Evolutionary conservation across 1,140 invertebrate genomes (phyloP).

Genomic region (Drosophila pseudoobscura): DNA sequence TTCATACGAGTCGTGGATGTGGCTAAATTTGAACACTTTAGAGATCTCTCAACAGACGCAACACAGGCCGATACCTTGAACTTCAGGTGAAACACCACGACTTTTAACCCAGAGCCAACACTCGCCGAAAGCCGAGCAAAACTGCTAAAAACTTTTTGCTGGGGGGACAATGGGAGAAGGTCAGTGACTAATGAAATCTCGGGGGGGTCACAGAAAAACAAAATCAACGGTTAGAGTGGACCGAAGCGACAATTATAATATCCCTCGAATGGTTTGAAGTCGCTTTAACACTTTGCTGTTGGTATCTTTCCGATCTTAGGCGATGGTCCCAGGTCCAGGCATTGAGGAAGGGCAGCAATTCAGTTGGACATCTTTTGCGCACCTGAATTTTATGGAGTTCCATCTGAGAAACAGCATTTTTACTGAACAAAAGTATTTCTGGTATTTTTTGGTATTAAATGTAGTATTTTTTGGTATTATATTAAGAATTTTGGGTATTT

Average conservation of each 20-base stretch:
- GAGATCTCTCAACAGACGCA: conserved; percentile 4
- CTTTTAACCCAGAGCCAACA: conserved; percentile 30
- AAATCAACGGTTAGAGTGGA: neutral
- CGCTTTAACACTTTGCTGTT: no score
- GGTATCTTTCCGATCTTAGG: no score
- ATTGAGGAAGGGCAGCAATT: no score
- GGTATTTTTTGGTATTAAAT: no score
- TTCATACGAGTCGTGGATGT: neutral
- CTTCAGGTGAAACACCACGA: conserved; percentile 49
- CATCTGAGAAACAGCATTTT: no score
- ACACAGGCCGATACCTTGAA: conserved; percentile 51
- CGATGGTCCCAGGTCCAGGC: no score
- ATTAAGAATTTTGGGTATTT: no score
- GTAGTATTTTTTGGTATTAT: no score
- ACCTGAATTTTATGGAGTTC: no score
- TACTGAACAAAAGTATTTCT: no score
- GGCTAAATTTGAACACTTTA: conserved; percentile 1
- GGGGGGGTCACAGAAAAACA: conserved; percentile 34
- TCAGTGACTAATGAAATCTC: conserved; percentile 52
- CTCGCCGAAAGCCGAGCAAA: conserved; percentile 39
- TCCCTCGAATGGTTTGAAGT: no score
- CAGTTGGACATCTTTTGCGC: no score
- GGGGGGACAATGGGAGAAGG: conserved; percentile 25
- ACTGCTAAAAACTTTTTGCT: conserved; percentile 11
- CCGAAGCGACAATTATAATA: neutral